Conservation (phyloP, 2,113 vertebrate genomes). For the Cryptomyrus ogoouensis region DNA sequence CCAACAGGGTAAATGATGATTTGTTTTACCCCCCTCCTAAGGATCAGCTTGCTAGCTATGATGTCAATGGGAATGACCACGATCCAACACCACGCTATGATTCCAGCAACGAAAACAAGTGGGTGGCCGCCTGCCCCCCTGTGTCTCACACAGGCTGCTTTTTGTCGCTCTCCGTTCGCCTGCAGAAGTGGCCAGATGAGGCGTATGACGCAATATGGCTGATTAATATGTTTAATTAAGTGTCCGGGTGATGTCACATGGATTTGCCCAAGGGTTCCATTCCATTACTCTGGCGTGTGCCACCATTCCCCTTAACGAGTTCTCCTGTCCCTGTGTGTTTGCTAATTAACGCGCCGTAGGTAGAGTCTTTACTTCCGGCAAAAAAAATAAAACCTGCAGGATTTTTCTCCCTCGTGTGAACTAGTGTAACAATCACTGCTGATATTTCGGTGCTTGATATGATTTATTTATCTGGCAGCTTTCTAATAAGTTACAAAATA, state of each 20-base stretch:
- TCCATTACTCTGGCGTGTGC: neutral
- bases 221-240: conserved; percentile 15
- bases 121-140: conserved; percentile 26
- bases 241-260: neutral
- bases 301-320: neutral
- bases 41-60: conserved; percentile 86
- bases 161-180: neutral
- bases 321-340: neutral
- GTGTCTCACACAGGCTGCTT: neutral
- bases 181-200: neutral
- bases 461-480: neutral
- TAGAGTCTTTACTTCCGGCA: neutral
- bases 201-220: neutral
- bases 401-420: neutral
- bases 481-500: neutral
- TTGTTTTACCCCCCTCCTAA: conserved; percentile 32
- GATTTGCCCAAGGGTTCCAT: neutral
- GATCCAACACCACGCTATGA: conserved; percentile 84
- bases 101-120: conserved; percentile 86
- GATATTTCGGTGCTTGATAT: neutral
- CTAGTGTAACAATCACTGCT: neutral
- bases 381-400: neutral
- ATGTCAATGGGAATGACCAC: conserved; percentile 82
- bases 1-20: neutral
- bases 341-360: neutral